Percentiles rank a stretch among this genome's conserved stretches.
phyloP scores from a whole-genome alignment of 2,113 vertebrate genomes.

The Oenanthe melanoleuca region DNA sequence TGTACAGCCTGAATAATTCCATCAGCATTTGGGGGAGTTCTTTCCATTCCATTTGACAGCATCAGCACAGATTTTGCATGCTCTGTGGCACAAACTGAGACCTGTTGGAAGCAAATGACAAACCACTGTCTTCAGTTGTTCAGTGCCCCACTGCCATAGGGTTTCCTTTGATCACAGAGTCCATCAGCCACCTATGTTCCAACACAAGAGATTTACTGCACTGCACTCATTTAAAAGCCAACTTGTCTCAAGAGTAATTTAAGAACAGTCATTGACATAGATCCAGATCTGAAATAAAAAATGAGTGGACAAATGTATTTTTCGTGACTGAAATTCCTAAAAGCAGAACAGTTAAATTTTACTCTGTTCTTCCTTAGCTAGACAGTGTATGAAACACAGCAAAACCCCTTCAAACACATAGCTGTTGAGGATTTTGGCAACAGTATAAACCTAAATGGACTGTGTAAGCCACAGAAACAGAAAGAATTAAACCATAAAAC shows the following conservation, averaged over 20 bases:
- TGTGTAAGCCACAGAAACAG: background rate
- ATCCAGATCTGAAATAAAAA: background rate
- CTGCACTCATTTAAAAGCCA: background rate
- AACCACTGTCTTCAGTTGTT: background rate
- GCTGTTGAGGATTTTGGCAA: background rate
- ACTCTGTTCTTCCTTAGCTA: background rate
- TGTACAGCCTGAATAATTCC: background rate
- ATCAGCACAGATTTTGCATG: background rate
- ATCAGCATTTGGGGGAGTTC: background rate
- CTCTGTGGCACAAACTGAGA: background rate
- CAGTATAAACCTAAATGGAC: background rate
- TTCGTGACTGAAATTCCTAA: background rate
- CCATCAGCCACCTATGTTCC: background rate
- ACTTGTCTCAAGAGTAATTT: background rate
- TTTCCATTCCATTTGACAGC: background rate
- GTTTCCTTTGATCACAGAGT: background rate
- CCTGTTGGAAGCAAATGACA: background rate
- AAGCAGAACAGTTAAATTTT: background rate
- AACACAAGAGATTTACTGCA: background rate
- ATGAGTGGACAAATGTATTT: background rate
- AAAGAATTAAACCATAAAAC: slow-evolving; percentile 16
- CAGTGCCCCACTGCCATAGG: background rate
- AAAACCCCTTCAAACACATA: background rate
- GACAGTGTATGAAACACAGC: background rate
- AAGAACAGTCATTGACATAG: background rate